phyloP scores from a whole-genome alignment of 2,113 vertebrate species.

The Pedetes capensis region DNA sequence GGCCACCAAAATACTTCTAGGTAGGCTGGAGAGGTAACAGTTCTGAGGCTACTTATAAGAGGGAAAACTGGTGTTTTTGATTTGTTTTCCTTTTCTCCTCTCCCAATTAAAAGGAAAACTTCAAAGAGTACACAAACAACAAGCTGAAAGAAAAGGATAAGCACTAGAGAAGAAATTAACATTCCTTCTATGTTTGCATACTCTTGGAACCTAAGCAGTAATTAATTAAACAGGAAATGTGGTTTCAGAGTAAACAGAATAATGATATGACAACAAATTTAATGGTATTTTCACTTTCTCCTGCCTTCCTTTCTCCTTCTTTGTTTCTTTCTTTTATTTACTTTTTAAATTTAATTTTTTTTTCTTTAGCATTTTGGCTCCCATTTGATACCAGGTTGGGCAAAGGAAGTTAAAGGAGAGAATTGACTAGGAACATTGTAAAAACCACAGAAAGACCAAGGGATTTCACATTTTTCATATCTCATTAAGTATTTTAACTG shows the following conservation, averaged over 20 bases:
- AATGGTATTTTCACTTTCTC: too few relatives aligned
- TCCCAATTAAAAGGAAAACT: background rate
- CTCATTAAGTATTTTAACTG: conserved; percentile 16
- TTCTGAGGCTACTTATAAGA: background rate
- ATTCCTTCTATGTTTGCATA: background rate
- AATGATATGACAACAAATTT: background rate
- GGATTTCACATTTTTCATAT: background rate
- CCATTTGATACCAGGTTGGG: background rate
- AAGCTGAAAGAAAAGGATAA: background rate
- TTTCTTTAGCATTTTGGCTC: too few relatives aligned
- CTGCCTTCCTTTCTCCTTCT: too few relatives aligned
- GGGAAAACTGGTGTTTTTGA: background rate
- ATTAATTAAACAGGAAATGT: conserved; percentile 16
- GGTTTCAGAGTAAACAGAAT: background rate
- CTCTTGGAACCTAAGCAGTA: background rate
- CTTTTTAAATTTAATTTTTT: too few relatives aligned
- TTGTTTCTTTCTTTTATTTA: background rate
- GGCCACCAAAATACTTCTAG: background rate
- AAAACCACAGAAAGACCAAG: background rate
- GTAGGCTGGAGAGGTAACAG: background rate
- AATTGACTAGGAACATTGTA: background rate
- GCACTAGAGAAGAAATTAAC: background rate
- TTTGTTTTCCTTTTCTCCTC: background rate
- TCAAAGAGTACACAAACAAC: background rate
- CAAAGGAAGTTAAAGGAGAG: background rate